Percentiles rank a stretch among this genome's conserved stretches.
Evolutionary conservation across 2,797 vertebrate species (phyloP).

Genomic region (Trachurus trachurus): DNA sequence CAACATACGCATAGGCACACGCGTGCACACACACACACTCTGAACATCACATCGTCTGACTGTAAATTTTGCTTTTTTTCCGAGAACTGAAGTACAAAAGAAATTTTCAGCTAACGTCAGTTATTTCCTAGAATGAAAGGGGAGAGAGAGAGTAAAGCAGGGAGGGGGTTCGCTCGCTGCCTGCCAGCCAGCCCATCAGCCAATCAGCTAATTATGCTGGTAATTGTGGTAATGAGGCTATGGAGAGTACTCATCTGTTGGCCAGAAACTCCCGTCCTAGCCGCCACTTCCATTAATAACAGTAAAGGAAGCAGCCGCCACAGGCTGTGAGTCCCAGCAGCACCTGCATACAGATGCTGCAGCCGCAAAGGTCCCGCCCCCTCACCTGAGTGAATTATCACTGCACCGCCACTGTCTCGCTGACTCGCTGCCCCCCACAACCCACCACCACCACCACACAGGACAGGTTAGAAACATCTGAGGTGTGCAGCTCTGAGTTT

Average conservation of each 20-base stretch:
- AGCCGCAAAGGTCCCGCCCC: constrained; percentile 13
- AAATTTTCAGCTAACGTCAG: constrained; percentile 25
- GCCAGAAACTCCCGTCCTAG: constrained; percentile 23
- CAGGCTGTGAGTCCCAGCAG: constrained; percentile 26
- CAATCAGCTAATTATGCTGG: constrained; percentile 67
- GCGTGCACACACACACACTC: not conserved
- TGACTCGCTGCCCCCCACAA: too few relatives aligned
- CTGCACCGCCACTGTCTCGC: not conserved
- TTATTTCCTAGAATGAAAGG: constrained; percentile 33
- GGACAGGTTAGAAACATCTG: too few relatives aligned
- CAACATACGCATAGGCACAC: constrained; percentile 5
- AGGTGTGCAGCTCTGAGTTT: not conserved
- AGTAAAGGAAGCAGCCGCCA: not conserved
- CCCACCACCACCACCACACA: too few relatives aligned
- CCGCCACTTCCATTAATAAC: constrained; percentile 59
- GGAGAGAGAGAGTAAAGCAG: too few relatives aligned
- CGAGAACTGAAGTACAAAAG: constrained; percentile 31
- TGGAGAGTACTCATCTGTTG: constrained; percentile 60
- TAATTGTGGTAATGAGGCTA: constrained; percentile 66
- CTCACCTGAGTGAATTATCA: constrained; percentile 24
- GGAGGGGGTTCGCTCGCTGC: not conserved
- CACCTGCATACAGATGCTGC: constrained; percentile 47
- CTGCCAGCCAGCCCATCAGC: constrained; percentile 61
- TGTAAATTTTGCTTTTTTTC: not conserved
- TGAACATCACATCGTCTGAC: not conserved